phyloP scores from a whole-genome alignment of 2,113 vertebrate genomes.

The Trematomus loennbergii region DNA sequence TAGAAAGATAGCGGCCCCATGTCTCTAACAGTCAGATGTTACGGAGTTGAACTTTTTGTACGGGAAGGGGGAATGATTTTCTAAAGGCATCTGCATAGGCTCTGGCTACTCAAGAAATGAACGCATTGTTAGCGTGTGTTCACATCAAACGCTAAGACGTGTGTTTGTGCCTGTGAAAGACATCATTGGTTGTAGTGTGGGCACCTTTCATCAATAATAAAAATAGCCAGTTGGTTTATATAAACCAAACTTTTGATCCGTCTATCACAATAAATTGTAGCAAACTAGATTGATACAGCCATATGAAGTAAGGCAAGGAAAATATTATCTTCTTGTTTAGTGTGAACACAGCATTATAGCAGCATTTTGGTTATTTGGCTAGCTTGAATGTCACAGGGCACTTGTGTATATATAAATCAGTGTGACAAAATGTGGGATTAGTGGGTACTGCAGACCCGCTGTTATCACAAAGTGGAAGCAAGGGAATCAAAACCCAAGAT shows the following conservation, averaged over 20 bases:
- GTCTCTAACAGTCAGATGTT: neutral
- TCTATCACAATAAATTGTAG: too few species aligned
- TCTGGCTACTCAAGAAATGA: neutral
- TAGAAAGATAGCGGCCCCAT: neutral
- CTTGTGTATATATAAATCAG: constrained; percentile 29
- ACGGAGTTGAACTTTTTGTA: neutral
- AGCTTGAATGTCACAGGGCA: constrained; percentile 33
- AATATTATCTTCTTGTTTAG: too few species aligned
- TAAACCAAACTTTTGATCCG: too few species aligned
- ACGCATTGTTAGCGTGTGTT: neutral
- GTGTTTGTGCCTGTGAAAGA: too few species aligned
- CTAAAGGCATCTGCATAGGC: constrained; percentile 39
- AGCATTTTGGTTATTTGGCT: constrained; percentile 54
- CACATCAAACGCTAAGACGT: too few species aligned
- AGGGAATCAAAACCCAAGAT: neutral
- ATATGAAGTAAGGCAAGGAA: too few species aligned
- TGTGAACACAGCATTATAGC: neutral
- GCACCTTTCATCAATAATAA: too few species aligned
- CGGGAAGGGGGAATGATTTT: neutral
- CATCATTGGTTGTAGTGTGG: too few species aligned
- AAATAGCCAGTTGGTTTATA: too few species aligned
- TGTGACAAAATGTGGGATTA: neutral
- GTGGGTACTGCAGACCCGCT: neutral
- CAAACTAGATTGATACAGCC: too few species aligned
- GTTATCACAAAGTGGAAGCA: neutral